Evolutionary conservation across 2,113 vertebrate species (phyloP), one percentile per base, ranked within the genome.

Genomic region (Hirundichthys speculiger): DNA sequence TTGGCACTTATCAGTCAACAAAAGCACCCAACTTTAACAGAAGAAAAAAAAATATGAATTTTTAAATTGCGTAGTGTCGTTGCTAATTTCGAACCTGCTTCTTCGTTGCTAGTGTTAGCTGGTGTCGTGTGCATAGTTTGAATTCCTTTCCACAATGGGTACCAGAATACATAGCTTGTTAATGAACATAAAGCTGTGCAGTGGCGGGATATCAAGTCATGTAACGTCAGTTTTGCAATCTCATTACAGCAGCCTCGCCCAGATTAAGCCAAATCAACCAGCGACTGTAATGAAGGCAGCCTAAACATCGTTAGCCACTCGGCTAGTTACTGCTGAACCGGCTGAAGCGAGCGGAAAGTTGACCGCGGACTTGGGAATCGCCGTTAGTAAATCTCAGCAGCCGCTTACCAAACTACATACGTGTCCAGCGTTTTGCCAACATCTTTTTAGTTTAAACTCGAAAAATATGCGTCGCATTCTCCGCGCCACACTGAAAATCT

Each of bases 261-360:
- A 64, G 64, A 79, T 64, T 47, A 55, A 65, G 75, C 72, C 47
- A 64, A 73, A 79, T 81, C 75, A 87, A 61, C 70, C 42, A 53
- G 55, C 27, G 61, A 79, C 64, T 69, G 77, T 67, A 64, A 62
- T 59, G 43, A 54, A 50, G 58, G 65, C 19, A 77, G 70, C 70
- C 58, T 41, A 64, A 72, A 81, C 82, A 71, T 66, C 61, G 75
- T 81, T 83, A 89, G 86, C 88, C 72, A 77, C 72, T 83, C 69
- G 85, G 86, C 87, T 86, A 86, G 81, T 86, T 42, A 40, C 52
- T 46, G 84, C 47, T 48, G 65, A 79, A 46, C 84, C 79, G 80
- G 86, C 69, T 66, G 77, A 63, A 80, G 68, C 63, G 47, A 76
- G 80, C 75, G 77, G 84, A 89, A 91, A 90, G 90, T 91, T 90